Evolutionary conservation across 2,113 vertebrate species (phyloP).

Genomic region (Anolis sagrei): DNA sequence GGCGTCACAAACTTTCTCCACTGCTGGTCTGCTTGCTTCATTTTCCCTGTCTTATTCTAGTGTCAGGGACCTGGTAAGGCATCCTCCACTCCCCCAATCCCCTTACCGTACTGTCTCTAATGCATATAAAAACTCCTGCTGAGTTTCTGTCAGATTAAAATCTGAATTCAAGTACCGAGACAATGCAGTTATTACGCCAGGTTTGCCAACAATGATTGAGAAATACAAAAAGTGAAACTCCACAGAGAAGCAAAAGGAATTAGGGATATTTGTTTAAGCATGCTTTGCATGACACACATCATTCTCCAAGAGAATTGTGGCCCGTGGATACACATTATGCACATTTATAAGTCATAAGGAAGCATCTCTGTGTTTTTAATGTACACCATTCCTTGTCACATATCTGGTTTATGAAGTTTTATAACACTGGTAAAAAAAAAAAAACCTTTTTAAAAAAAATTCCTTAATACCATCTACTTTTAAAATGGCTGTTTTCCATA

Average conservation of each 20-base stretch:
- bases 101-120: conserved; percentile 34
- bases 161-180: conserved; percentile 25
- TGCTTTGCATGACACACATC: neutral
- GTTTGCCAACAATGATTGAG: conserved; percentile 21
- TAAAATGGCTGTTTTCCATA: neutral
- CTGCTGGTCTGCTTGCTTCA: conserved; percentile 26
- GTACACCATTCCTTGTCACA: neutral
- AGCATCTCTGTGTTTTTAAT: neutral
- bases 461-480: neutral
- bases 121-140: conserved; percentile 42
- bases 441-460: neutral
- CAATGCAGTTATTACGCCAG: neutral
- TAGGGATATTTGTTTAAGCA: neutral
- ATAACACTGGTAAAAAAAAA: no score
- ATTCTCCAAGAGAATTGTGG: neutral
- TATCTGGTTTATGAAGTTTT: neutral
- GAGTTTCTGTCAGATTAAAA: conserved; percentile 23
- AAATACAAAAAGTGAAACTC: neutral
- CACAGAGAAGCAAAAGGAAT: neutral
- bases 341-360: neutral
- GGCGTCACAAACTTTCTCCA: conserved; percentile 40
- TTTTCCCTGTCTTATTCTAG: neutral
- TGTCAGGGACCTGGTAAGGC: conserved; percentile 37
- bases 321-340: neutral
- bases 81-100: neutral